Evolutionary conservation across 64 coral and sea anemone species (phyloP).

Genomic region (Pocillopora verrucosa): DNA sequence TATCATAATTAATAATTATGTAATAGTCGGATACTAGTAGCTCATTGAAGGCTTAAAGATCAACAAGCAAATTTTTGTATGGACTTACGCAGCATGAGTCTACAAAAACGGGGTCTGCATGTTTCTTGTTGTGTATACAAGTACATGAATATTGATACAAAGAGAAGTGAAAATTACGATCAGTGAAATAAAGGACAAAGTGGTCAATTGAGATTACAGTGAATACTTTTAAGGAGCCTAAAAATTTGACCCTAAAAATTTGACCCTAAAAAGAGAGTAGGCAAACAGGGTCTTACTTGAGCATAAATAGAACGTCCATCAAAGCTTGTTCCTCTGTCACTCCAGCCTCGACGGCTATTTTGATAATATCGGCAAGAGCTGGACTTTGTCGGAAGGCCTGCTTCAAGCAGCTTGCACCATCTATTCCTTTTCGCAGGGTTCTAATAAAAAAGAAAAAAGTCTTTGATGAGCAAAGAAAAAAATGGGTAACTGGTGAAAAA

Average conservation of each 20-base stretch:
- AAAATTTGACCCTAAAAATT: not conserved
- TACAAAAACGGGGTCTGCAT: too few species aligned
- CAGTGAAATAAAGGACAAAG: too few species aligned
- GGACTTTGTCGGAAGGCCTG: conserved; percentile 26
- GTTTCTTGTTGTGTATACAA: too few species aligned
- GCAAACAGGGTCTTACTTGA: conserved; percentile 48
- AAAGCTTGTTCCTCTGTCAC: conserved; percentile 78
- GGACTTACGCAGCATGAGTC: too few species aligned
- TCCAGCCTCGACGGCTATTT: conserved; percentile 31
- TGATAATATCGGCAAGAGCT: conserved; percentile 10
- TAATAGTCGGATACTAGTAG: too few species aligned
- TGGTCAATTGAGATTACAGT: too few species aligned
- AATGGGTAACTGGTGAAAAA: not conserved
- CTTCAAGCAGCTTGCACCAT: not conserved
- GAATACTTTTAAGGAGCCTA: not conserved
- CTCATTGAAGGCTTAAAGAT: too few species aligned
- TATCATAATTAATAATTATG: too few species aligned
- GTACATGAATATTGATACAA: too few species aligned
- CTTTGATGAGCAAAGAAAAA: not conserved
- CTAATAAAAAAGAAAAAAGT: not conserved
- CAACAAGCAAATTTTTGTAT: too few species aligned
- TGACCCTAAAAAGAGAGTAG: not conserved
- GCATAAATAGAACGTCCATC: conserved; percentile 76
- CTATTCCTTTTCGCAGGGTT: not conserved
- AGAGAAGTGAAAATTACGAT: too few species aligned